Evolutionary conservation across 1,140 invertebrate species (phyloP).

Genomic region (Neotoxoptera formosana): DNA sequence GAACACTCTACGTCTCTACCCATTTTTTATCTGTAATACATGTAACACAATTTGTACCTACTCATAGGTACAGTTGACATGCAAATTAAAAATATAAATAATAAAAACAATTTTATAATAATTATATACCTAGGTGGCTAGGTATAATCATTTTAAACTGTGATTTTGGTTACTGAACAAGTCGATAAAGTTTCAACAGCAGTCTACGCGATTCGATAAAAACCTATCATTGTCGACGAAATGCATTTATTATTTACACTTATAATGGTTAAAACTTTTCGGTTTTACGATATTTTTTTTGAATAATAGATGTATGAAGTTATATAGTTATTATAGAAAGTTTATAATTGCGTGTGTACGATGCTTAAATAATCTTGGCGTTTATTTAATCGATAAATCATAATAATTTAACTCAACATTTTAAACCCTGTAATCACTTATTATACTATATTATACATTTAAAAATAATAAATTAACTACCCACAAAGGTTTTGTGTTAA

Average conservation of each 20-base stretch:
- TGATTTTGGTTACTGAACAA: background rate
- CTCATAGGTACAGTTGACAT: background rate
- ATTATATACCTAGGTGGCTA: too few species aligned
- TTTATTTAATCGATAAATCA: background rate
- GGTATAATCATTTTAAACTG: background rate
- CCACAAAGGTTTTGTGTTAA: background rate
- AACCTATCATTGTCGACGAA: background rate
- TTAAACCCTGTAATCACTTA: background rate
- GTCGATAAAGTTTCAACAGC: background rate
- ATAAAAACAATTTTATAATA: background rate
- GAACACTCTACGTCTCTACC: background rate
- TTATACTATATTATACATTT: too few species aligned
- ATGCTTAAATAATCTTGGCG: background rate
- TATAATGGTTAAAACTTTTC: background rate
- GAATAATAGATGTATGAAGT: background rate
- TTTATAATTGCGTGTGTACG: background rate
- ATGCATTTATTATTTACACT: background rate
- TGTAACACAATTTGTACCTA: background rate
- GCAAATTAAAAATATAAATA: background rate
- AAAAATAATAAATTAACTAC: constrained; percentile 12
- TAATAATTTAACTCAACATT: background rate
- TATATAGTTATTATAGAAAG: background rate
- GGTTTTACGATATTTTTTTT: background rate
- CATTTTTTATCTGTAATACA: background rate
- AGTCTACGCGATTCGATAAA: background rate